Percentiles rank a stretch among this genome's conserved stretches.
phyloP scores from a whole-genome alignment of 2,797 vertebrate species.

The Lutjanus argentimaculatus region DNA sequence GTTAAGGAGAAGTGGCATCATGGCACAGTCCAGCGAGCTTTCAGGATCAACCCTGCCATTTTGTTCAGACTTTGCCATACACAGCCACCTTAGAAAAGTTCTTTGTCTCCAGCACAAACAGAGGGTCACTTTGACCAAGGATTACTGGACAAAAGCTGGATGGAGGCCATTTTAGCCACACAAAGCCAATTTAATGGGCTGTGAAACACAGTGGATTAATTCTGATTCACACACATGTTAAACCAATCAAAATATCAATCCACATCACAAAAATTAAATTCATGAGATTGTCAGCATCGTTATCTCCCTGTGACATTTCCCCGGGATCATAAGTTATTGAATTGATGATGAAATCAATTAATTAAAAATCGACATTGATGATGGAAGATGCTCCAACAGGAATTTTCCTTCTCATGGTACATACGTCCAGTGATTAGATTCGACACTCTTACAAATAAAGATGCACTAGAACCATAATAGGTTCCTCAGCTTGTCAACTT shows the following conservation, averaged over 20 bases:
- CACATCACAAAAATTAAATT: constrained; percentile 22
- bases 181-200: constrained; percentile 43
- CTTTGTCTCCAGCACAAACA: constrained; percentile 58
- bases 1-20: constrained; percentile 67
- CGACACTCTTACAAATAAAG: too few relatives aligned
- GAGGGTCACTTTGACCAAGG: constrained; percentile 47
- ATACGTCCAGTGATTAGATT: background rate
- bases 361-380: constrained; percentile 14
- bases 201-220: constrained; percentile 35
- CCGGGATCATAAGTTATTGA: too few relatives aligned
- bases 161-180: constrained; percentile 33
- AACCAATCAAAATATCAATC: constrained; percentile 41
- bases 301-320: constrained; percentile 29
- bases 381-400: background rate
- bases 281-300: constrained; percentile 17
- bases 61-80: constrained; percentile 48
- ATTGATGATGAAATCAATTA: too few relatives aligned
- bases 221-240: constrained; percentile 33
- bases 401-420: background rate
- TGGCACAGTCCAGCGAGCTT: constrained; percentile 63
- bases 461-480: too few relatives aligned
- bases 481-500: too few relatives aligned
- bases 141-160: constrained; percentile 48
- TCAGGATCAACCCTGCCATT: constrained; percentile 48
- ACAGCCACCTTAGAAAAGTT: constrained; percentile 37